Evolutionary conservation across 2,113 vertebrate genomes (phyloP).

Genomic region (Saccopteryx bilineata): DNA sequence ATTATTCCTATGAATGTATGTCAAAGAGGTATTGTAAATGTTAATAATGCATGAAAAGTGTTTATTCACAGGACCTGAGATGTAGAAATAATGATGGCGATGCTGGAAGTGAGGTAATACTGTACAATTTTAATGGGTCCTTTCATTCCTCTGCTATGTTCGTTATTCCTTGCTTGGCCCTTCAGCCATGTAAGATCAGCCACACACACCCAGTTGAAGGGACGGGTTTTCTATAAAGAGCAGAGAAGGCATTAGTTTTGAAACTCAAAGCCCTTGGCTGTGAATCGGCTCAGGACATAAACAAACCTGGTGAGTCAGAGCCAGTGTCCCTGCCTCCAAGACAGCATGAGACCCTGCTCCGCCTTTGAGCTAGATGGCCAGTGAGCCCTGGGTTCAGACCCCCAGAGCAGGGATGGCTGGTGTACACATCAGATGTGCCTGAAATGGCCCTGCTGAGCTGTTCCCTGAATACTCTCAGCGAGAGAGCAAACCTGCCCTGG

Average conservation of each 20-base stretch:
- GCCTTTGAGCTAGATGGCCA: neutral
- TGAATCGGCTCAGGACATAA: constrained; percentile 10
- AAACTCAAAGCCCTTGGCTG: neutral
- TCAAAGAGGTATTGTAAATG: neutral
- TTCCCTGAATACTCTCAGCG: fast-evolving
- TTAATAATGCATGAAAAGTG: neutral
- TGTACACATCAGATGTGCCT: neutral
- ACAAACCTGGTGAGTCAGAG: neutral
- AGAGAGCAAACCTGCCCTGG: neutral
- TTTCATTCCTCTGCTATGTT: neutral
- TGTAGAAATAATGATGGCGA: neutral
- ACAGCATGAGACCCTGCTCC: neutral
- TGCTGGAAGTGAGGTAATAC: neutral
- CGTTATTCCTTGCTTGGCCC: neutral
- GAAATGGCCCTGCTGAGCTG: neutral
- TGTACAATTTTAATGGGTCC: neutral
- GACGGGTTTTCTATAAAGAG: neutral
- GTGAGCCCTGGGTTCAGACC: neutral
- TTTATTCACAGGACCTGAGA: neutral
- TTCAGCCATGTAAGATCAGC: neutral
- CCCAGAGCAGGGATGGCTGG: neutral
- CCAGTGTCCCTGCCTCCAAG: neutral
- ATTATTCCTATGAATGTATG: neutral
- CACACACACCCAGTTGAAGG: neutral
- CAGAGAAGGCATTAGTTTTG: neutral